Evolutionary conservation across 2,888 invertebrate species (phyloP), one percentile per base, ranked within the genome.

Genomic region (Beris morrisii): DNA sequence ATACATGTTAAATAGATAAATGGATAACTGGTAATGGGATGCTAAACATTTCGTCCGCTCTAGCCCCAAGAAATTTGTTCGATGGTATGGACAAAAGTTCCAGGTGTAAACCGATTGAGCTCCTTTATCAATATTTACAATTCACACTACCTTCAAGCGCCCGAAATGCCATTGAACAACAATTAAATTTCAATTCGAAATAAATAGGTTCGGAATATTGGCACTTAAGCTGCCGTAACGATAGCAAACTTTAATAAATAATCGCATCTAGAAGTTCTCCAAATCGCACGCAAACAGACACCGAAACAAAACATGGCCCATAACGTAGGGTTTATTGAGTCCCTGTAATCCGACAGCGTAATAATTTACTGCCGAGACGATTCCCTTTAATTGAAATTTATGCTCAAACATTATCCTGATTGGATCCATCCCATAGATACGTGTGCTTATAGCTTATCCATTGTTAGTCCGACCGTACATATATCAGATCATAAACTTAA

Each of bases 341-440:
- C 50, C 32, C 31, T 61, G 43, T 61, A 61, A 50, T 32, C 61
- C 32, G 46, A 52, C 50, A 43, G 32, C 31, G 61, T 50, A 61
- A 61, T 61, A 61, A 61, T 61, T 61, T 61, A 61, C 61, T 38
- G 30, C 52, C 22, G 52, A 52, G 61, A 61, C 61, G 61, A 61
- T 61, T 61, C 61, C 50, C 52, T 67, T 67, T 67, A 67, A 67
- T 67, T 67, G 67, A 59, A 67, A 67, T 67, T 67, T 67, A 67
- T 67, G 67, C 64, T 32, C 64, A 46, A 64, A 54, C 64, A 64
- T 59, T 67, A 59, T 67, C 57, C 67, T 65, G 64, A 65, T 67
- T 65, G 64, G 59, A 59, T 48, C 56, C 61, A 52, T 61, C 52
- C 52, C 50, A 22, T 31, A 50, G 61, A 61, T 61, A 61, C 50